Evolutionary conservation across 2,888 invertebrate genomes (phyloP).

Genomic region (Bembecia ichneumoniformis): DNA sequence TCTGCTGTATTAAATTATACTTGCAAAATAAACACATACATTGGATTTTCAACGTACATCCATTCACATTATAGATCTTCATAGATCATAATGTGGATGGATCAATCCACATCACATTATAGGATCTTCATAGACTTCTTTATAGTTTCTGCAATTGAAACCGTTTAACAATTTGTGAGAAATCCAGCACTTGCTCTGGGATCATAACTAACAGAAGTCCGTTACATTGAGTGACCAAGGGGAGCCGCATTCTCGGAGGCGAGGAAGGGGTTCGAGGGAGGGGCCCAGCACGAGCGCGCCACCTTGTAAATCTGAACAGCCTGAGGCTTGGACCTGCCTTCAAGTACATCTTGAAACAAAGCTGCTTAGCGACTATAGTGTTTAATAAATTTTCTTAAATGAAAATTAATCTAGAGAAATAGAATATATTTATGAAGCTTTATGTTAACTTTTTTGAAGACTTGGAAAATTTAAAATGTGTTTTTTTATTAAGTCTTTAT

Average conservation of each 20-base stretch:
- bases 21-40: too few species aligned
- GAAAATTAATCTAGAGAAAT: conserved; percentile 25
- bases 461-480: too few species aligned
- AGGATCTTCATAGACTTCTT: conserved; percentile 7
- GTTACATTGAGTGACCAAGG: conserved; percentile 42
- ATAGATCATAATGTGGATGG: too few species aligned
- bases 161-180: conserved; percentile 18
- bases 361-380: conserved; percentile 31
- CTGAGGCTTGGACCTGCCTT: conserved; percentile 32
- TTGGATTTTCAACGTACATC: too few species aligned
- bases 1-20: too few species aligned
- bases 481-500: too few species aligned
- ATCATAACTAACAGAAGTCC: conserved; percentile 44
- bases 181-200: conserved; percentile 28
- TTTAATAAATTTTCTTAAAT: conserved; percentile 35
- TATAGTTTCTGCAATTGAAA: conserved; percentile 33
- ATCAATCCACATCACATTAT: too few species aligned
- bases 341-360: conserved; percentile 20
- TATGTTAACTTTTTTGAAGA: too few species aligned
- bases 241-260: conserved; percentile 26
- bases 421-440: too few species aligned
- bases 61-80: too few species aligned
- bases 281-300: conserved; percentile 43
- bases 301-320: conserved; percentile 52
- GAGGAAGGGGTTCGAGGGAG: conserved; percentile 21